Conservation (phyloP, 2,113 vertebrate genomes). For the Bos javanicus region DNA sequence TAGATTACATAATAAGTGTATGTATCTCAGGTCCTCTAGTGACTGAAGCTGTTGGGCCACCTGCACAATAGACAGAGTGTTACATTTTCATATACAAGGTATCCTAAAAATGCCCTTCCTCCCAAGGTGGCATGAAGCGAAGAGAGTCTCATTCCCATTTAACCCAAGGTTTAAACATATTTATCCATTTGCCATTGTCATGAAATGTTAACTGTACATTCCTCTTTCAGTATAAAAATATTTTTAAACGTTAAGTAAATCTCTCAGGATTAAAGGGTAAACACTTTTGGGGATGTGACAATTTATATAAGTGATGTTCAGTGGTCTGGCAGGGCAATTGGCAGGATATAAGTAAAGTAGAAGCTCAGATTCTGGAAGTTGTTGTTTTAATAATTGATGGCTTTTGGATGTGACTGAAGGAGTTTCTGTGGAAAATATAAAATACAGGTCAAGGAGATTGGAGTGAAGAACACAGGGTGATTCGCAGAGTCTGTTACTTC, state of each 20-base stretch:
- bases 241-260: background rate
- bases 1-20: background rate
- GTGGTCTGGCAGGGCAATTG: background rate
- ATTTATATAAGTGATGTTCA: background rate
- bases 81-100: background rate
- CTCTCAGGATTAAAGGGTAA: background rate
- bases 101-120: background rate
- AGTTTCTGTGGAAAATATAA: background rate
- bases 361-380: background rate
- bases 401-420: background rate
- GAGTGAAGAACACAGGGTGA: background rate
- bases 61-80: background rate
- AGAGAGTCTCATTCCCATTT: background rate
- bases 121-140: background rate
- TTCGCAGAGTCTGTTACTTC: background rate
- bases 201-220: constrained; percentile 6
- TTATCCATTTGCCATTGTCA: background rate
- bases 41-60: background rate
- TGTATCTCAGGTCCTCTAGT: background rate
- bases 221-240: background rate
- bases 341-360: background rate
- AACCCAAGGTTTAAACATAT: background rate
- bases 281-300: background rate
- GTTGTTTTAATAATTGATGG: background rate
- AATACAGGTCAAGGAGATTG: background rate